phyloP scores from a whole-genome alignment of 2,888 invertebrate species.

The Folsomia manolachei region DNA sequence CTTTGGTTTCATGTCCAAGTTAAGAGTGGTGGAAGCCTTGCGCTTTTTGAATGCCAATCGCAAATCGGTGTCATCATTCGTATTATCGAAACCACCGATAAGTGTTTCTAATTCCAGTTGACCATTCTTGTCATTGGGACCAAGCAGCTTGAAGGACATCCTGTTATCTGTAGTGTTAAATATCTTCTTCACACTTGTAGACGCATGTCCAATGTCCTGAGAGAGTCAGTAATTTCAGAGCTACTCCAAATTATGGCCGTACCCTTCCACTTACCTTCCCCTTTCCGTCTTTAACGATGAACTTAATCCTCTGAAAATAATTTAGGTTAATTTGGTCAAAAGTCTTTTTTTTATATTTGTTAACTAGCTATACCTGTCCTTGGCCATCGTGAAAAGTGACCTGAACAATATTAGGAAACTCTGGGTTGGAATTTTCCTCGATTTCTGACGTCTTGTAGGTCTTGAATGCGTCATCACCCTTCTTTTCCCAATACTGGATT shows the following conservation, averaged over 20 bases:
- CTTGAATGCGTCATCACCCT: neutral
- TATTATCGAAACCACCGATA: neutral
- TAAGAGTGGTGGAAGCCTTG: neutral
- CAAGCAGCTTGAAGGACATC: neutral
- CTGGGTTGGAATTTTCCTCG: slow-evolving; percentile 19
- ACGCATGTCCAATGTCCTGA: neutral
- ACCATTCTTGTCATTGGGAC: neutral
- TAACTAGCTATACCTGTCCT: slow-evolving; percentile 26
- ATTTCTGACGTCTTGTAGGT: slow-evolving; percentile 21
- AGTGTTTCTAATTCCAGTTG: neutral
- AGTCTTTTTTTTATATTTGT: no score
- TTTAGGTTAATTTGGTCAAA: no score
- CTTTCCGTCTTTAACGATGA: neutral
- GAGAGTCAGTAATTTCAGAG: no score
- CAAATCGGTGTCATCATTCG: neutral
- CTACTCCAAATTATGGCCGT: no score
- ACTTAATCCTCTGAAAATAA: no score
- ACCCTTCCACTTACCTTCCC: no score
- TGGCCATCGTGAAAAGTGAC: slow-evolving; percentile 25
- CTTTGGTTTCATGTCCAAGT: neutral
- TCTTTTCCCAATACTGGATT: neutral
- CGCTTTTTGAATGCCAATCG: neutral
- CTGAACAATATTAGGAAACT: slow-evolving; percentile 28
- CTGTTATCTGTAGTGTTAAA: neutral
- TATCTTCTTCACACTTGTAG: neutral